Percentiles rank a stretch among this genome's conserved stretches.
phyloP scores from a whole-genome alignment of 37 sponge, comb jelly and placozoan genomes.

The Halichondria panicea region DNA sequence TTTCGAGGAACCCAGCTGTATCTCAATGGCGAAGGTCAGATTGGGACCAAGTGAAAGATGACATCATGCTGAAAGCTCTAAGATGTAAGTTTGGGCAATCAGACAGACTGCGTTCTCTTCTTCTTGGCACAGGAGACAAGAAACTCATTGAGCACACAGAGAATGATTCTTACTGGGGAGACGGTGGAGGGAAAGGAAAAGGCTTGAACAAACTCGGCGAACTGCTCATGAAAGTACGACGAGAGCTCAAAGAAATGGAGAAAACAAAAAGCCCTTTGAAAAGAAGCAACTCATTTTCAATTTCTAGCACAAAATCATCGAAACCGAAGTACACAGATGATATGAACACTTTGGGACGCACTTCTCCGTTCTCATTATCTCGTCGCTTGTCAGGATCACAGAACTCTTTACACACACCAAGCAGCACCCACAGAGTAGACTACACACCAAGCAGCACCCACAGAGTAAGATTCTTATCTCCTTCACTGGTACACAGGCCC shows the following conservation, averaged over 20 bases:
- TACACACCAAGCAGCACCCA: too few relatives aligned
- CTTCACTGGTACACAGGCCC: too few relatives aligned
- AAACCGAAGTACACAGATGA: too few relatives aligned
- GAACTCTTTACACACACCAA: too few relatives aligned
- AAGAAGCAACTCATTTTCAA: too few relatives aligned
- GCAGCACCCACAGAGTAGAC: too few relatives aligned
- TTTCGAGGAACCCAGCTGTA: slow-evolving; percentile 41
- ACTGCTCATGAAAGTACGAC: slow-evolving; percentile 68
- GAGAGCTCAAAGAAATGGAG: too few relatives aligned
- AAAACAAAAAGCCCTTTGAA: not conserved
- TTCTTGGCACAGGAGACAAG: slow-evolving; percentile 46
- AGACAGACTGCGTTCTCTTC: slow-evolving; percentile 7
- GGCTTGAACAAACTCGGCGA: slow-evolving; percentile 70
- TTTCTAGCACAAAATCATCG: too few relatives aligned
- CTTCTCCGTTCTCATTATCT: too few relatives aligned
- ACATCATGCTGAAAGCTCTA: slow-evolving; percentile 64
- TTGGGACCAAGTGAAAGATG: slow-evolving; percentile 73
- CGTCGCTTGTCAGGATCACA: too few relatives aligned
- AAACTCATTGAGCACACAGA: slow-evolving; percentile 70
- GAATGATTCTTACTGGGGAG: slow-evolving; percentile 80
- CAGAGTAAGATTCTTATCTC: too few relatives aligned
- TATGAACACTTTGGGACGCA: too few relatives aligned
- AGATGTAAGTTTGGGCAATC: slow-evolving; percentile 53
- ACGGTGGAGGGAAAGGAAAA: slow-evolving; percentile 77
- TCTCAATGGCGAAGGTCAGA: slow-evolving; percentile 47